Evolutionary conservation across 2,797 vertebrate genomes (phyloP).

Genomic region (Cossypha dichroa): DNA sequence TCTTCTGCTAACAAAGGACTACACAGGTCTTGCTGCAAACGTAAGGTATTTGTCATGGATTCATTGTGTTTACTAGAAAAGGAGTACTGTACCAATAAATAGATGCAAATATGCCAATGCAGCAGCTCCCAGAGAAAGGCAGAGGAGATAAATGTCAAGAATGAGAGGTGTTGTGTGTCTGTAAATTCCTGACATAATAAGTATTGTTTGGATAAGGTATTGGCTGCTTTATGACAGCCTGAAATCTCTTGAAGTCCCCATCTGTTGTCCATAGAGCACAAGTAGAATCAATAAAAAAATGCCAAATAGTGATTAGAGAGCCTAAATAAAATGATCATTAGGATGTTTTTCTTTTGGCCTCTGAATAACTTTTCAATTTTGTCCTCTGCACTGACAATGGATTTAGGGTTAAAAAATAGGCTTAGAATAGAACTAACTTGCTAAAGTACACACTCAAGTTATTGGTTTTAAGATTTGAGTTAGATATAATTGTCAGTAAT

Average conservation of each 20-base stretch:
- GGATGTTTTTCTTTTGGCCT: not conserved
- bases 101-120: not conserved
- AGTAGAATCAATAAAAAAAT: not conserved
- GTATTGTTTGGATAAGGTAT: not conserved
- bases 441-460: not conserved
- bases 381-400: not conserved
- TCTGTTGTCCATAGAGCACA: accelerated
- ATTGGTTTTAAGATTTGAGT: not conserved
- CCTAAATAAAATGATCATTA: not conserved
- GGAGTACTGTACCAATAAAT: too few species aligned
- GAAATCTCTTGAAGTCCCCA: accelerated
- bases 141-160: not conserved
- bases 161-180: not conserved
- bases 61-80: not conserved
- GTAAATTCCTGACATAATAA: not conserved
- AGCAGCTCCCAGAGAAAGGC: not conserved
- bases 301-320: not conserved
- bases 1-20: not conserved
- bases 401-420: not conserved
- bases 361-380: not conserved
- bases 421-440: not conserved
- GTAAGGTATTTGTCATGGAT: not conserved
- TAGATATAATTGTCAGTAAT: not conserved
- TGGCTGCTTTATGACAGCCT: not conserved
- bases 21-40: accelerated